Percentiles rank a stretch among this genome's conserved stretches.
These are phyloP conservation scores for Taxidea taxus DNA, from an alignment of 2,113 vertebrate genomes.

Conservation along the genomic window DNA sequence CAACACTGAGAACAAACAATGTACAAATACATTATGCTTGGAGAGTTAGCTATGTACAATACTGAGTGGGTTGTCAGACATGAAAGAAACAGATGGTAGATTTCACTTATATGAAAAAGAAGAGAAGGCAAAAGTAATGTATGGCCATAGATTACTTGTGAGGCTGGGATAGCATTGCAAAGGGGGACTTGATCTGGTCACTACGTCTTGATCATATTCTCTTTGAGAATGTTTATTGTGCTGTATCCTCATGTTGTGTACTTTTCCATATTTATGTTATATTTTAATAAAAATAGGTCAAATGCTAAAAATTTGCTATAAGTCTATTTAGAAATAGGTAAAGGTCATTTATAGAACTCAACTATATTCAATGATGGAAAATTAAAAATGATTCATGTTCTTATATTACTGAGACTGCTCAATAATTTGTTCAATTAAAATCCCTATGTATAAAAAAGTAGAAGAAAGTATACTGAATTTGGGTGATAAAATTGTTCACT, in stretches of 20 bases:
- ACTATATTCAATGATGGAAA: background rate
- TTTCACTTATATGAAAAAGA: background rate
- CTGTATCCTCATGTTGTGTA: background rate
- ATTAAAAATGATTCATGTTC: background rate
- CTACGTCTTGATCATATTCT: background rate
- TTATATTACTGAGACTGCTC: background rate
- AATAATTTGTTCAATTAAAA: background rate
- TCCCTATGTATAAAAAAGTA: background rate
- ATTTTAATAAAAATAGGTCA: background rate
- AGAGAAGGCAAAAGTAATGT: background rate
- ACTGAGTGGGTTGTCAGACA: background rate
- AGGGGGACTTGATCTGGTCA: background rate
- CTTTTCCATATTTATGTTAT: background rate
- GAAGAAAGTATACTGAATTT: background rate
- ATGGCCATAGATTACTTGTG: background rate
- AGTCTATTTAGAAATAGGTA: background rate
- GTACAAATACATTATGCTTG: background rate
- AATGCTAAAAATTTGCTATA: background rate
- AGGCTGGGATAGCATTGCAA: background rate
- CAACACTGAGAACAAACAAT: background rate
- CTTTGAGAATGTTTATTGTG: background rate
- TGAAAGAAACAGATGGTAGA: background rate
- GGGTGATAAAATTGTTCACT: background rate
- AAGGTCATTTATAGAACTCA: background rate
- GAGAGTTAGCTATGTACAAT: background rate